These are phyloP conservation scores for Menidia menidia DNA, from an alignment of 2,797 vertebrate species.

Conservation along the genomic window DNA sequence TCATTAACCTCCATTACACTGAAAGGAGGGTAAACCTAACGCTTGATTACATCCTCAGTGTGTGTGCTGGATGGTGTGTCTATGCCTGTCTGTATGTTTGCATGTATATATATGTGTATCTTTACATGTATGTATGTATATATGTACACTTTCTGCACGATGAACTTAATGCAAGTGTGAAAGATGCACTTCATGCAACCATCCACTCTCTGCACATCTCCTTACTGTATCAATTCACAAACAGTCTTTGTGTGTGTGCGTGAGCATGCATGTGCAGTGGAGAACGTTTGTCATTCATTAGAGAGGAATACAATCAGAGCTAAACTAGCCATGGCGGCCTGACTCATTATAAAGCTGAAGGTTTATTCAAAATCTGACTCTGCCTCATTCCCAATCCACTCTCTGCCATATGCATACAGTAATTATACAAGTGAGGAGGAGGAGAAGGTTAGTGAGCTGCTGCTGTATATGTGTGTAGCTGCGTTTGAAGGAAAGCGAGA, in stretches of 20 bases:
- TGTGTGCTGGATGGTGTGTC: conserved; percentile 21
- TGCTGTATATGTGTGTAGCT: conserved; percentile 67
- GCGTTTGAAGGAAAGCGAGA: conserved; percentile 40
- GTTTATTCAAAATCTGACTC: conserved; percentile 90
- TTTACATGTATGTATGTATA: background rate
- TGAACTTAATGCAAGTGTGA: conserved; percentile 19
- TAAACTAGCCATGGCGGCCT: conserved; percentile 87
- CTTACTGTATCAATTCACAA: conserved; percentile 48
- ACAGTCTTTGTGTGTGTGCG: conserved; percentile 26
- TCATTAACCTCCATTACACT: conserved; percentile 83
- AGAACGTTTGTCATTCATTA: conserved; percentile 83
- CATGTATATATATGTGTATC: too few relatives aligned
- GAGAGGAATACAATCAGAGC: conserved; percentile 83
- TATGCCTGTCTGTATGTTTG: conserved; percentile 2
- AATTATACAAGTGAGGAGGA: conserved; percentile 92
- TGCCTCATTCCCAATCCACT: conserved; percentile 90
- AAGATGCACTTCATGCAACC: conserved; percentile 45
- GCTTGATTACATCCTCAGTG: conserved; percentile 74
- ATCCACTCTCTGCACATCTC: conserved; percentile 34
- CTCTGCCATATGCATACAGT: conserved; percentile 94
- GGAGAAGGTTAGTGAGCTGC: conserved; percentile 80
- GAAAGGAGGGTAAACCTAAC: conserved; percentile 81
- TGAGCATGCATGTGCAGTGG: conserved; percentile 30
- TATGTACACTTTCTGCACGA: background rate
- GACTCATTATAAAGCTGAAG: conserved; percentile 85